Evolutionary conservation across 2,113 vertebrate species (phyloP).

Genomic region (Tautogolabrus adspersus): DNA sequence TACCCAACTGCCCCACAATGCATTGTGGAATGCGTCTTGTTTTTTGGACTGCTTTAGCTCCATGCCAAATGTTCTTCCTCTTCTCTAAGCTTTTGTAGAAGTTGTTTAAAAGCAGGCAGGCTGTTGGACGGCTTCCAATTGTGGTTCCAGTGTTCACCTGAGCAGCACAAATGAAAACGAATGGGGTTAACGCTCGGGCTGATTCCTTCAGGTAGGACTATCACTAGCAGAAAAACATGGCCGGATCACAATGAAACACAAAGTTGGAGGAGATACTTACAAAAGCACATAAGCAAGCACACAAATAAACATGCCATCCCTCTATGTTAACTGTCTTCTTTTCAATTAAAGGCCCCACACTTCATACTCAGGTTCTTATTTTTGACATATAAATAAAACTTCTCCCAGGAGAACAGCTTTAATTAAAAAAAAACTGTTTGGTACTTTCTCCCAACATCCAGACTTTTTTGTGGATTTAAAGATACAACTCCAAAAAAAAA

Average conservation of each 20-base stretch:
- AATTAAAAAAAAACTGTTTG: neutral
- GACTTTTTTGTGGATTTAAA: neutral
- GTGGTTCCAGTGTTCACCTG: slow-evolving; percentile 56
- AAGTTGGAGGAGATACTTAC: slow-evolving; percentile 28
- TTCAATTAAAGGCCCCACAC: neutral
- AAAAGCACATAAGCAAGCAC: neutral
- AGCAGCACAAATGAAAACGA: slow-evolving; percentile 71
- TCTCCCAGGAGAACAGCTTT: neutral
- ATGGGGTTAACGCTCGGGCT: slow-evolving; percentile 49
- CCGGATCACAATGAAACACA: slow-evolving; percentile 15
- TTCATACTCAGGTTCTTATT: neutral
- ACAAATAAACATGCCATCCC: neutral
- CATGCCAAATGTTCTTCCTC: slow-evolving; percentile 54
- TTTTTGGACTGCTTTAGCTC: slow-evolving; percentile 15
- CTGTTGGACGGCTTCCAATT: slow-evolving; percentile 62
- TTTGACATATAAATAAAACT: neutral
- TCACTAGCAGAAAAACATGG: slow-evolving; percentile 43
- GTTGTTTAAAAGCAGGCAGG: slow-evolving; percentile 68
- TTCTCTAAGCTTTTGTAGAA: slow-evolving; percentile 55
- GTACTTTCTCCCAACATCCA: neutral
- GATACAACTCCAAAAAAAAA: neutral
- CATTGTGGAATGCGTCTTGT: too few relatives aligned
- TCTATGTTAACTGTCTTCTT: neutral
- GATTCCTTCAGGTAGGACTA: slow-evolving; percentile 65
- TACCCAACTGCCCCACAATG: too few relatives aligned